These are phyloP conservation scores for Nannobrachium achirus DNA, from an alignment of 2,113 vertebrate species.

Conservation along the genomic window DNA sequence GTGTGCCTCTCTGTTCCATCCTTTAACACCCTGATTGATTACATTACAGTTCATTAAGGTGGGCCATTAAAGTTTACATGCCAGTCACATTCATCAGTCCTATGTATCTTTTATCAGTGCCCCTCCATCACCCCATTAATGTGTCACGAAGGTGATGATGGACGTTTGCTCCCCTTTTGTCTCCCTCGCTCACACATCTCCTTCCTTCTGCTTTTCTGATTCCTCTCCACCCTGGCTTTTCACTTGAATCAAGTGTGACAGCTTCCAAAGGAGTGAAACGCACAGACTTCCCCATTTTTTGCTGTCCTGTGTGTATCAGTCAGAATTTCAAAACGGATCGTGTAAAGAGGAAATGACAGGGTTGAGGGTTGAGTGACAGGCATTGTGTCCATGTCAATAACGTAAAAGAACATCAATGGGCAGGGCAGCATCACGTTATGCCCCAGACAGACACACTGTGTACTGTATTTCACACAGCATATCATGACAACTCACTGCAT, in stretches of 20 bases:
- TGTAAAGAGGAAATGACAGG: constrained; percentile 55
- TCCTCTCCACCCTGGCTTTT: constrained; percentile 46
- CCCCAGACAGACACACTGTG: constrained; percentile 28
- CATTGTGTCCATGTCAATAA: too few relatives aligned
- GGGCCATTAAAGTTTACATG: constrained; percentile 70
- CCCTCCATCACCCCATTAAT: constrained; percentile 44
- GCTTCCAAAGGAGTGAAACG: constrained; percentile 37
- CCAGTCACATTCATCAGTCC: constrained; percentile 62
- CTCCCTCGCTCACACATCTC: constrained; percentile 39
- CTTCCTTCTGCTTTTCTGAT: constrained; percentile 17
- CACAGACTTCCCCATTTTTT: too few relatives aligned
- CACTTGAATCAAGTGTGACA: constrained; percentile 67
- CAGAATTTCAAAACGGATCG: constrained; percentile 59
- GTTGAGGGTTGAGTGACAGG: constrained; percentile 30
- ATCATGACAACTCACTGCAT: too few relatives aligned
- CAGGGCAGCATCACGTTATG: constrained; percentile 26
- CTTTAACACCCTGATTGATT: constrained; percentile 70
- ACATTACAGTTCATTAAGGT: constrained; percentile 69
- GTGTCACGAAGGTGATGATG: too few relatives aligned
- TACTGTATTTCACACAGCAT: too few relatives aligned
- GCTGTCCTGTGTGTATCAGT: constrained; percentile 36
- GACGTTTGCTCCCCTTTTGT: constrained; percentile 28
- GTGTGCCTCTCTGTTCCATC: constrained; percentile 31
- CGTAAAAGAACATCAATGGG: constrained; percentile 26
- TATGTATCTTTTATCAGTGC: constrained; percentile 54